Evolutionary conservation across 2,888 invertebrate species (phyloP).

Genomic region (Hofmannophila pseudospretella): DNA sequence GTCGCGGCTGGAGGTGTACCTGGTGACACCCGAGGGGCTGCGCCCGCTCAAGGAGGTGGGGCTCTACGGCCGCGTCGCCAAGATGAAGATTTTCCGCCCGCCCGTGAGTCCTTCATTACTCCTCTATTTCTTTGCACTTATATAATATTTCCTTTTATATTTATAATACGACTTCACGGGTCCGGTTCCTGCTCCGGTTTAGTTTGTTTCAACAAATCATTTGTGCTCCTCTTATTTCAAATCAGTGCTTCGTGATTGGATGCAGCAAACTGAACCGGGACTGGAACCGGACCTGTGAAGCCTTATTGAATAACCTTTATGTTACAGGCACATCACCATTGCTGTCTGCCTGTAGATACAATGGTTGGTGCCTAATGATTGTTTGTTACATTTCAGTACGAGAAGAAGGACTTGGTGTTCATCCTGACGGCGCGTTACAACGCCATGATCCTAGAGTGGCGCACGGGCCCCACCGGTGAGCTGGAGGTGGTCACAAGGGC

Average conservation of each 20-base stretch:
- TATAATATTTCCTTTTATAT: not conserved
- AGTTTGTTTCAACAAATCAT: too few relatives aligned
- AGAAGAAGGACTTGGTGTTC: constrained; percentile 94
- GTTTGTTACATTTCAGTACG: constrained; percentile 89
- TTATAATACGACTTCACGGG: too few relatives aligned
- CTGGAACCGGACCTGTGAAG: too few relatives aligned
- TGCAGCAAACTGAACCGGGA: too few relatives aligned
- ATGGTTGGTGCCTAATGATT: too few relatives aligned
- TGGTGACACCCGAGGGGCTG: constrained; percentile 97
- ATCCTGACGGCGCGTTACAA: constrained; percentile 96
- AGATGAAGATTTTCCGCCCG: constrained; percentile 95
- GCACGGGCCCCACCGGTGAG: constrained; percentile 86
- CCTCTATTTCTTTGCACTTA: not conserved
- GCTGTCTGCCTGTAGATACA: too few relatives aligned
- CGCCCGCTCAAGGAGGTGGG: constrained; percentile 96
- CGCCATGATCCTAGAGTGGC: constrained; percentile 97
- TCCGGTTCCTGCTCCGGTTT: too few relatives aligned
- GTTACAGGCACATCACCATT: too few relatives aligned
- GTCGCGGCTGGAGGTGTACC: constrained; percentile 94
- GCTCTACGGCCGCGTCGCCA: constrained; percentile 95
- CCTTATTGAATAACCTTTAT: too few relatives aligned
- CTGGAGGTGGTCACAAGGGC: constrained; percentile 96
- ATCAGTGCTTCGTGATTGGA: too few relatives aligned
- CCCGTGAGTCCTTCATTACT: constrained; percentile 78
- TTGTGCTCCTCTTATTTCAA: too few relatives aligned